A percentile compares a stretch with the other conserved stretches of the same genome.
Evolutionary conservation across 2,888 invertebrate species (phyloP).

Genomic region (Tyria jacobaeae): DNA sequence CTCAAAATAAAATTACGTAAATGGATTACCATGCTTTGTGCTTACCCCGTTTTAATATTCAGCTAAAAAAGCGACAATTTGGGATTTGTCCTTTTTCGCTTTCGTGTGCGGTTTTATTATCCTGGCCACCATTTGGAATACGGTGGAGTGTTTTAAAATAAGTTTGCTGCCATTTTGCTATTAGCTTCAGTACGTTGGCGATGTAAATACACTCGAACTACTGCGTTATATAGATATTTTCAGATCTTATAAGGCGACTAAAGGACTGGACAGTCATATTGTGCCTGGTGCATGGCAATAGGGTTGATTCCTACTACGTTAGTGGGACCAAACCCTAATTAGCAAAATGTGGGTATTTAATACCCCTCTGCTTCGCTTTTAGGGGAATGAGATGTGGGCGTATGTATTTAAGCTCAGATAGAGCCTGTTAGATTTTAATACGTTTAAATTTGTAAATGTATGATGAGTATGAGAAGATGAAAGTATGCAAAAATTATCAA

Average conservation of each 20-base stretch:
- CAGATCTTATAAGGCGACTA: not conserved
- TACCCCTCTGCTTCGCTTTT: no score
- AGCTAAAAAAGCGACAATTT: constrained; percentile 45
- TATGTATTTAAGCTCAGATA: no score
- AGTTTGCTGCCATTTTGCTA: constrained; percentile 13
- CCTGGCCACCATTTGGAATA: constrained; percentile 20
- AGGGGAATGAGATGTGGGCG: no score
- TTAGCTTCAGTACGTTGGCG: not conserved
- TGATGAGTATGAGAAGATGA: no score
- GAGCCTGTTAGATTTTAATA: no score
- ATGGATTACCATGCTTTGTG: constrained; percentile 63
- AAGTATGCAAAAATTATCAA: no score
- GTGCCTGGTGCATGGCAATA: no score
- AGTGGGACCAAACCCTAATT: no score
- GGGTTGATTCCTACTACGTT: no score
- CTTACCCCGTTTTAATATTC: constrained; percentile 50
- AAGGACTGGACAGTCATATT: no score
- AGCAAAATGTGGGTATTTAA: no score
- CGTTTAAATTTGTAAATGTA: no score
- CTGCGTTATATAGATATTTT: not conserved
- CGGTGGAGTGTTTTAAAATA: constrained; percentile 38
- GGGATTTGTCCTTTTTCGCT: constrained; percentile 26
- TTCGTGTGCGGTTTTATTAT: constrained; percentile 31
- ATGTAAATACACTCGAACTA: not conserved
- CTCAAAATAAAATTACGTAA: constrained; percentile 78